phyloP scores from a whole-genome alignment of 2,797 vertebrate genomes.

The Chromobotia macracanthus region DNA sequence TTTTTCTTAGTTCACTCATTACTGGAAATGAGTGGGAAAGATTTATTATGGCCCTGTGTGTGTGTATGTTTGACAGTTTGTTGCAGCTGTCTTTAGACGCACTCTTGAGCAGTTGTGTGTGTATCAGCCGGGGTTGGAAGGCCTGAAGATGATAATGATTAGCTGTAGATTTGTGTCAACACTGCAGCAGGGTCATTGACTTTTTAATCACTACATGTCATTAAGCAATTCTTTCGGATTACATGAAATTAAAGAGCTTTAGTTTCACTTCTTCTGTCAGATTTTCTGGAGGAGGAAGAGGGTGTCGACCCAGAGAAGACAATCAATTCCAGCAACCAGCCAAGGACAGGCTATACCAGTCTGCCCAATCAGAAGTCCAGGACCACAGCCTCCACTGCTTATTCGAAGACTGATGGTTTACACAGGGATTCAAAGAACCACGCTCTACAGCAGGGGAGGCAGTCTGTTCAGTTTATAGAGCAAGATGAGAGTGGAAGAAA shows the following conservation, averaged over 20 bases:
- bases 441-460: slow-evolving; percentile 54
- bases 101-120: slow-evolving; percentile 2
- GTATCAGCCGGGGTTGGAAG: background rate
- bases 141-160: slow-evolving; percentile 24
- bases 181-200: slow-evolving; percentile 7
- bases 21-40: too few relatives aligned
- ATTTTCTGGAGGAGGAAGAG: slow-evolving; percentile 89
- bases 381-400: slow-evolving; percentile 64
- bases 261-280: slow-evolving; percentile 68
- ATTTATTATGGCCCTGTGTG: too few relatives aligned
- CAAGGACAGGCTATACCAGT: slow-evolving; percentile 65
- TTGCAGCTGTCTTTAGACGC: background rate
- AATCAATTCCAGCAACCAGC: slow-evolving; percentile 76
- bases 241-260: background rate
- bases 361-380: slow-evolving; percentile 66
- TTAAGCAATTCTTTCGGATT: slow-evolving; percentile 28
- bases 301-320: slow-evolving; percentile 81
- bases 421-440: slow-evolving; percentile 19
- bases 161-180: slow-evolving; percentile 44
- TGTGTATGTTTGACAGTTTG: background rate
- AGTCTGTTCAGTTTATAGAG: slow-evolving; percentile 12
- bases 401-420: slow-evolving; percentile 17
- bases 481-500: slow-evolving; percentile 55
- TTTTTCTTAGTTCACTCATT: too few relatives aligned
- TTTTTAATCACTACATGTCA: slow-evolving; percentile 22